Evolutionary conservation across 2,113 vertebrate genomes (phyloP).

Genomic region (Arenaria interpres): DNA sequence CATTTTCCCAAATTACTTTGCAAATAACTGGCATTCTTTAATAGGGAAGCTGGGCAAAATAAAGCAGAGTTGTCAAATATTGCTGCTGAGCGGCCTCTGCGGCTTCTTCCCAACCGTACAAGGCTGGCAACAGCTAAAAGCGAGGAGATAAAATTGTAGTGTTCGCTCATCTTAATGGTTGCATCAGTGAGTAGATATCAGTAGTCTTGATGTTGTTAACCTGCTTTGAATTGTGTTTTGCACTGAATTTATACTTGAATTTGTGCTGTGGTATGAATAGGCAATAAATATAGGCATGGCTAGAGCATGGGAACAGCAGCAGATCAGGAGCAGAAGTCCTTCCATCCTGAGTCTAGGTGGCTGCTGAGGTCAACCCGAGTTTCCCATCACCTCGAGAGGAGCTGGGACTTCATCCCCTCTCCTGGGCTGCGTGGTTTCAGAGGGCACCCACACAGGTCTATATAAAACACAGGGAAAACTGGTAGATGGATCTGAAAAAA

Average conservation of each 20-base stretch:
- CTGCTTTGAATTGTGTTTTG: not conserved
- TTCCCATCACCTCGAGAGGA: not conserved
- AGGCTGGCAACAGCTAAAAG: not conserved
- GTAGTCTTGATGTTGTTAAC: too few species aligned
- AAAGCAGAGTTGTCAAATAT: not conserved
- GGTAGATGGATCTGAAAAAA: rapidly evolving
- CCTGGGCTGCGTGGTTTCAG: rapidly evolving
- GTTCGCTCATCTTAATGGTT: not conserved
- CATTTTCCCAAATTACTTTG: not conserved
- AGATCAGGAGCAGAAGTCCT: not conserved
- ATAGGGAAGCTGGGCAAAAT: not conserved
- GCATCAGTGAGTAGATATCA: rapidly evolving
- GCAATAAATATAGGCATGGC: not conserved
- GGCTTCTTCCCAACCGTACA: not conserved
- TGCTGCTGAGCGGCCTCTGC: not conserved
- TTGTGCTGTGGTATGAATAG: not conserved
- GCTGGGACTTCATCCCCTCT: not conserved
- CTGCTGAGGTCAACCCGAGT: not conserved
- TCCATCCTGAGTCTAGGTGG: not conserved
- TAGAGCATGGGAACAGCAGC: not conserved
- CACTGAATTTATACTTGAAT: not conserved
- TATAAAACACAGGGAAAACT: not conserved
- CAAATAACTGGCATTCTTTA: not conserved
- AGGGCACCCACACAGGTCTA: not conserved
- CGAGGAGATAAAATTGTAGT: not conserved